Evolutionary conservation across 64 coral and sea anemone species (phyloP).

Genomic region (Astreopora myriophthalma): DNA sequence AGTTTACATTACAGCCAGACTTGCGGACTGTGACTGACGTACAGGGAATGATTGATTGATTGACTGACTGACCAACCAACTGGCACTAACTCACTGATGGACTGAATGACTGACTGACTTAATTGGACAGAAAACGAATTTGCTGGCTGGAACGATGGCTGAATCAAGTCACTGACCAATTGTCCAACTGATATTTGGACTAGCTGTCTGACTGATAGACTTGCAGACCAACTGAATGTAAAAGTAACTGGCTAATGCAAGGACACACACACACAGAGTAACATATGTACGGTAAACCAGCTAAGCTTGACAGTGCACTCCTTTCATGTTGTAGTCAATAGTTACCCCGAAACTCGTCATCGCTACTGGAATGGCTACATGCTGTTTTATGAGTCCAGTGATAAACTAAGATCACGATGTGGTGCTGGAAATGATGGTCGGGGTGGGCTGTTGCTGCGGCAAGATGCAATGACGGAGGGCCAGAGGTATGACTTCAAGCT

Average conservation of each 20-base stretch:
- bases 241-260: not conserved
- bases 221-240: not conserved
- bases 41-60: not conserved
- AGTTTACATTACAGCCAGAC: not conserved
- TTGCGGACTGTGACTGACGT: not conserved
- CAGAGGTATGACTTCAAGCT: not conserved
- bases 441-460: conserved; percentile 62
- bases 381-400: conserved; percentile 85
- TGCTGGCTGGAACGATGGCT: no score
- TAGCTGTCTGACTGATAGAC: not conserved
- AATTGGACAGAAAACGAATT: no score
- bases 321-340: conserved; percentile 68
- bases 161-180: no score
- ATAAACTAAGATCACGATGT: conserved; percentile 45
- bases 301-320: not conserved
- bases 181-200: no score
- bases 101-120: not conserved
- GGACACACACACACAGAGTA: no score
- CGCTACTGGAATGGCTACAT: conserved; percentile 95
- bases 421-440: not conserved
- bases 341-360: conserved; percentile 87
- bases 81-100: no score
- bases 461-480: conserved; percentile 72
- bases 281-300: no score
- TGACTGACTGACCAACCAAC: not conserved